Base-by-base conservation (phyloP, 2,113 vertebrate species). In the Siniperca chuatsi region DNA sequence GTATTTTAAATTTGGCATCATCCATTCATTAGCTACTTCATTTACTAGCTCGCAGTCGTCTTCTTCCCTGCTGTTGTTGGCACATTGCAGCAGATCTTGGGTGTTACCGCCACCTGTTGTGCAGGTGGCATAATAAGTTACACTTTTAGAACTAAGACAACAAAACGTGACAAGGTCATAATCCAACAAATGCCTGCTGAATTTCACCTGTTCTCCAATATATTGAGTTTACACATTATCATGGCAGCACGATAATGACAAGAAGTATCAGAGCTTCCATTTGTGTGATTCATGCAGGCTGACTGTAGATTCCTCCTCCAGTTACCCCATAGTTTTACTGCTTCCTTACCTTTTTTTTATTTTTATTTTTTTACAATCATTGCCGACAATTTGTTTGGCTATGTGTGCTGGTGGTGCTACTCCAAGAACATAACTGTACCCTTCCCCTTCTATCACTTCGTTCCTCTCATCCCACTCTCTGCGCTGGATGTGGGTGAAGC, bases 381-480 rank as follows among this genome's bases (percentile, higher is more conserved):
- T 54, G 52, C 78, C 33, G 37, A 44, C 61, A 62, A 54, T 75
- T 73, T 80, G 69, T 86, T 87, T 83, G 52, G 48, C 60, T 65
- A 40, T 54, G 46, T 79, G 57, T 82, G 78, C 75, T 87, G 57
- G 58, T 86, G 81, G 61, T 81, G 75, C 67, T 80, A 40, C 81
- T 83, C 72, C 64, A 90, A n/a, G 54, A 78, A 71, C 81, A 81
- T 65, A 81, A 82, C 82, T 72, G 71, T 84, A 92, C 86, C 86
- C 90, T 83, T 92, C 90, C 89, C 82, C 81, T 89, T 83, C 65
- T 69, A 73, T 85, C 82, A 83, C 79, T 90, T 82, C 62, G 68
- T 87, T 93, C 65, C 84, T 91, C 85, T 92, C 92, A 90, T 85
- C 92, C 90, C 90, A 94, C 93, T 92, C 92, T 90, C 71, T 79